These are phyloP conservation scores for Stomorhina lunata DNA, from an alignment of 2,888 invertebrate genomes.

Conservation along the genomic window DNA sequence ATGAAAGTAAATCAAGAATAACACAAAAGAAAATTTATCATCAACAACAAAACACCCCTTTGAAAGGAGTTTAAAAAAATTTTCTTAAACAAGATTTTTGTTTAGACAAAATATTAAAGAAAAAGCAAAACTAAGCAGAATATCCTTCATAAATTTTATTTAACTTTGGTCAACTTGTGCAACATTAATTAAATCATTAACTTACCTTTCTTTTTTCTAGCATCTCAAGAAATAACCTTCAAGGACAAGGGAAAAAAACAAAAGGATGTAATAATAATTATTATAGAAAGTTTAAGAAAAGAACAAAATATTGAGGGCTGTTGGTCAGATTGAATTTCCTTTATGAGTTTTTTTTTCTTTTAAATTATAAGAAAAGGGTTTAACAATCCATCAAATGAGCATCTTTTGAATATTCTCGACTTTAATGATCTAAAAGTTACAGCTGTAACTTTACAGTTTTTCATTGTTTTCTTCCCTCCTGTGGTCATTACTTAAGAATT, in stretches of 20 bases:
- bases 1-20: constrained; percentile 2
- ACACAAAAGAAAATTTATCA: constrained; percentile 50
- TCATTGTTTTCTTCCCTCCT: neutral
- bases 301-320: too few relatives aligned
- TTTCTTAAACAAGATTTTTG: constrained; percentile 39
- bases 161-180: constrained; percentile 71
- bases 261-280: constrained; percentile 52
- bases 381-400: constrained; percentile 49
- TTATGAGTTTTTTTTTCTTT: neutral
- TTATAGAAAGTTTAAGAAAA: neutral
- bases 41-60: constrained; percentile 63
- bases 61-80: neutral
- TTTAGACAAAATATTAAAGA: neutral
- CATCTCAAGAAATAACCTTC: neutral
- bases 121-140: constrained; percentile 4
- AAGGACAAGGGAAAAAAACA: constrained; percentile 20
- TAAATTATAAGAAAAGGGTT: neutral
- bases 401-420: constrained; percentile 9
- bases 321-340: constrained; percentile 13
- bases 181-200: constrained; percentile 75
- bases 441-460: constrained; percentile 18
- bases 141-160: constrained; percentile 62
- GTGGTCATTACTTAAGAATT: constrained; percentile 41
- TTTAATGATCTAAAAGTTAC: neutral
- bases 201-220: constrained; percentile 49